Evolutionary conservation across 2,113 vertebrate species (phyloP), one percentile per base, ranked within the genome.

Genomic region (Heterocephalus glaber): DNA sequence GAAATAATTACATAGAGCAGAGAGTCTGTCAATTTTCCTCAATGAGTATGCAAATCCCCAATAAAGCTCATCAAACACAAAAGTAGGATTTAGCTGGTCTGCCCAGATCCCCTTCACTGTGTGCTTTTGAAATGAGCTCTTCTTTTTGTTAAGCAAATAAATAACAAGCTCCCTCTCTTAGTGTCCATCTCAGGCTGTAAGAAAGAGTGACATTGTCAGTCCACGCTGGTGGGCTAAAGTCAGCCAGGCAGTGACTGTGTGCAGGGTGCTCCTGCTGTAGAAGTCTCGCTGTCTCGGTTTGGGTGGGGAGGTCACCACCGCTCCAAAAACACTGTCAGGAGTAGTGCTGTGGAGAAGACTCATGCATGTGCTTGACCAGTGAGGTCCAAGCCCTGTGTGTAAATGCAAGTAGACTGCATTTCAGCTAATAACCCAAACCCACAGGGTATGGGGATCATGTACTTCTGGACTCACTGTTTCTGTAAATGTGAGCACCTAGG

Each of bases 71-170:
- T 92, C 80, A 81, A 87, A 90, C 24, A 86, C 56, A 77, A 77
- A 97, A 93, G 89, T 65, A 56, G 89, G 82, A 61, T 92, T 90
- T 95, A 92, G 89, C 81, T 89, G 79, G 66, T 35, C 65, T 6
- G 80, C 82, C 92, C 35, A 56, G 89, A 22, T 66, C n/a, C 63
- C 61, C n/a, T 83, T 35, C 54, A 33, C 91, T n/a, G 54, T 65
- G 24, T 44, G 52, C 72, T 89, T 88, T 89, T 19, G 82, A 96
- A 97, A 97, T 76, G 92, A 96, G 92, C 81, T 97, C 58, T 94
- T 89, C 54, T 95, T 91, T 91, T 72, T 88, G 85, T 88, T 77
- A 60, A 91, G 56, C 66, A 68, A 90, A 70, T 89, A 94, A 95
- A 93, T 70, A 93, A 87, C 84, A 92, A 81, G n/a, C 14, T 76